Percentiles rank a stretch among this genome's conserved stretches.
phyloP scores from a whole-genome alignment of 1,140 invertebrate genomes.

The Meloidogyne chitwoodi region DNA sequence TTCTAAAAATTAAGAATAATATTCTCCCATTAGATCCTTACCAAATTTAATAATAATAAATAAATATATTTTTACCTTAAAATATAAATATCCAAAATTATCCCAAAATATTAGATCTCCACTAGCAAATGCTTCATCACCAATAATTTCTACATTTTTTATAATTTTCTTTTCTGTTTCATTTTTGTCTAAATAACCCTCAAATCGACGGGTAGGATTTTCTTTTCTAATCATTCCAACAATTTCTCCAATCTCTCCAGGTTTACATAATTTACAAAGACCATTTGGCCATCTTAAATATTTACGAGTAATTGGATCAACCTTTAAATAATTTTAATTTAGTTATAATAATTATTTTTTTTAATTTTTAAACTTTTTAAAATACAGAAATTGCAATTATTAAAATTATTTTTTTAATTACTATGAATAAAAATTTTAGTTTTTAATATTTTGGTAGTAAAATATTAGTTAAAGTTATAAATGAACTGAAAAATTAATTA shows the following conservation, averaged over 20 bases:
- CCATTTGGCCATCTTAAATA: conserved; percentile 71
- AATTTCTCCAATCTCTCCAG: conserved; percentile 87
- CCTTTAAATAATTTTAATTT: not conserved
- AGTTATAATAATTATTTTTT: not conserved
- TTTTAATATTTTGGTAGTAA: too few species aligned
- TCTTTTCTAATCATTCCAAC: conserved; percentile 77
- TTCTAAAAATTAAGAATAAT: too few species aligned
- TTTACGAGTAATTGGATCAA: conserved; percentile 68
- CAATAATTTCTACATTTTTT: conserved; percentile 77
- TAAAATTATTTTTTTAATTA: too few species aligned
- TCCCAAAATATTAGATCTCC: conserved; percentile 76
- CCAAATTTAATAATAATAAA: too few species aligned
- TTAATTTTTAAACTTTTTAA: too few species aligned
- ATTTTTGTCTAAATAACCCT: conserved; percentile 79
- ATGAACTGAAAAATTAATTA: too few species aligned
- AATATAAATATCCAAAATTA: conserved; percentile 85
- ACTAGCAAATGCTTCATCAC: conserved; percentile 83
- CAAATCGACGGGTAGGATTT: conserved; percentile 64
- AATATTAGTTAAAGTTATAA: too few species aligned
- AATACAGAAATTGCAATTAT: too few species aligned
- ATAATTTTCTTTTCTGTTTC: conserved; percentile 89
- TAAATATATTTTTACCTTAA: conserved; percentile 65
- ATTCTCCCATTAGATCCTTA: too few species aligned
- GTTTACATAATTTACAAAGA: conserved; percentile 74
- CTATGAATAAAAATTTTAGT: too few species aligned